These are phyloP conservation scores for Rissa tridactyla DNA, from an alignment of 2,113 vertebrate genomes.

Conservation along the genomic window DNA sequence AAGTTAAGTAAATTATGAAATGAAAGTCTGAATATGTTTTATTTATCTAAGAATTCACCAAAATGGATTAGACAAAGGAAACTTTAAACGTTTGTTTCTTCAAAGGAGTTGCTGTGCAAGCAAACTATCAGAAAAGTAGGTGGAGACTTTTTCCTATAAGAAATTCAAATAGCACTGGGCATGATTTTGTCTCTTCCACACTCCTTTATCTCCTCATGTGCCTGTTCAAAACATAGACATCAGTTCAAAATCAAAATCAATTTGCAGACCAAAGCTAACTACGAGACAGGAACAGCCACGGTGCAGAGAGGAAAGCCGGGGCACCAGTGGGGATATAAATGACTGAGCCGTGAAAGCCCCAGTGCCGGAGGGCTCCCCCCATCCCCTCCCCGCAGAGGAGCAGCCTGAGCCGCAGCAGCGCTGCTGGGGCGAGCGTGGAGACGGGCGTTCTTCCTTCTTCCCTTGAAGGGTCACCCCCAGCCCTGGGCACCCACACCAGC, in stretches of 20 bases:
- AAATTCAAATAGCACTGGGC: not conserved
- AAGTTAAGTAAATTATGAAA: not conserved
- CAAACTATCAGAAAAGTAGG: not conserved
- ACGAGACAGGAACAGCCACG: not conserved
- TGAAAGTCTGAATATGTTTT: not conserved
- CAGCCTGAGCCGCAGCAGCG: accelerated
- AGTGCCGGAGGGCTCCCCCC: not conserved
- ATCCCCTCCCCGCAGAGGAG: not conserved
- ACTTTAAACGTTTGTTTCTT: not conserved
- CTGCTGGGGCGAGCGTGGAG: not conserved
- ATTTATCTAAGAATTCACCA: not conserved
- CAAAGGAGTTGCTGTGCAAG: not conserved
- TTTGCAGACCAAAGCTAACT: not conserved
- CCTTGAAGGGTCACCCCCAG: not conserved
- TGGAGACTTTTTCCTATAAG: not conserved
- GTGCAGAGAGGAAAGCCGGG: not conserved
- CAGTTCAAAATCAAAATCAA: not conserved
- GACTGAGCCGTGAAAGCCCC: not conserved
- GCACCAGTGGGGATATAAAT: not conserved
- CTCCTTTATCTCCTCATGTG: not conserved
- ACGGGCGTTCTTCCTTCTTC: not conserved
- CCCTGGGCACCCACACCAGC: accelerated
- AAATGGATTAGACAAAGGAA: not conserved
- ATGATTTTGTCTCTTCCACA: not conserved
- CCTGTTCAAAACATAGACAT: not conserved